Conservation (phyloP, 2,888 invertebrate genomes). For the Trichogramma evanescens region DNA sequence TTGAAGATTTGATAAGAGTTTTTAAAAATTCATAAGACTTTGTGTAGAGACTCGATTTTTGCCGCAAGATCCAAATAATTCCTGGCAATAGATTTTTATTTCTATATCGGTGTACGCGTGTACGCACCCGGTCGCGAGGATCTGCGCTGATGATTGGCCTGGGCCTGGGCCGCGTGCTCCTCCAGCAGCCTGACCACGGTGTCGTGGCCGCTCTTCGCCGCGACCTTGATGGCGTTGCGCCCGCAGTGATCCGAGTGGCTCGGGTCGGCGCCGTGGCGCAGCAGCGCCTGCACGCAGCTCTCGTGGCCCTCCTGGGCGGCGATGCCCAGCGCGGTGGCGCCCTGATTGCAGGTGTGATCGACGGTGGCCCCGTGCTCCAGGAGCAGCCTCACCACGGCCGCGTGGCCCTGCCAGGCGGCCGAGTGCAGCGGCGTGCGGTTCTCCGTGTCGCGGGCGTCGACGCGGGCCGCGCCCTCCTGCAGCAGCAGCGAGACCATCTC, state of each 20-base stretch:
- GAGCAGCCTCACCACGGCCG: constrained; percentile 71
- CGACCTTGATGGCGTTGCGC: constrained; percentile 79
- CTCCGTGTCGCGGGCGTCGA: constrained; percentile 83
- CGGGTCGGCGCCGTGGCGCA: constrained; percentile 80
- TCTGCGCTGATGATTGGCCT: constrained; percentile 33
- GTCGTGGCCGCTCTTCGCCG: constrained; percentile 84
- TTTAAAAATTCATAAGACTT: no score
- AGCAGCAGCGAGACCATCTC: constrained; percentile 86
- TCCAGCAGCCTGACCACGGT: constrained; percentile 75
- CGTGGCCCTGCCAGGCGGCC: constrained; percentile 93
- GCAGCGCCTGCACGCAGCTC: constrained; percentile 75
- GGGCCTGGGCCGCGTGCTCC: constrained; percentile 47
- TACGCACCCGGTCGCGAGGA: constrained; percentile 40
- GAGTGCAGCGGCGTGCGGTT: constrained; percentile 86
- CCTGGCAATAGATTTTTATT: neutral
- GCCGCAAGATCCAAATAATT: no score
- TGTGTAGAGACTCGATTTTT: no score
- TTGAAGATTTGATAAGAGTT: no score
- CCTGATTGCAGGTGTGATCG: constrained; percentile 89
- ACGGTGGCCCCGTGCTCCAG: constrained; percentile 75
- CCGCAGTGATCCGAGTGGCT: constrained; percentile 81
- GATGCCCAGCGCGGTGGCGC: constrained; percentile 88
- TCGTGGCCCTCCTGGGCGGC: constrained; percentile 95
- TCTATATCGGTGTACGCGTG: constrained; percentile 21
- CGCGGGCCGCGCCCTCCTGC: constrained; percentile 72